A percentile compares a stretch with the other conserved stretches of the same genome.
Conservation (phyloP, 1,140 invertebrate species). For the Penaeus japonicus region DNA sequence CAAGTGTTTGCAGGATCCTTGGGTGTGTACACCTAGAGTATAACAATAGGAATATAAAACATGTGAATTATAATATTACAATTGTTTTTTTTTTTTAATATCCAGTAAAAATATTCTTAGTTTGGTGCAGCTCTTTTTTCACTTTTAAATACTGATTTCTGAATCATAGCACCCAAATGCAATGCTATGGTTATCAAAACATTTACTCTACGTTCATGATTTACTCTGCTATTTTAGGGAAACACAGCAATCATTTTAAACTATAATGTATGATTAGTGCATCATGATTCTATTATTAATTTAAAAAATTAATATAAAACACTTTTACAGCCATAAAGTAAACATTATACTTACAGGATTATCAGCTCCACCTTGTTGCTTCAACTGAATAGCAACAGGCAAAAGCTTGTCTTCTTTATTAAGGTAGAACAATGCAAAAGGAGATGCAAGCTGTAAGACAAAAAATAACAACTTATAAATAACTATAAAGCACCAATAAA, state of each 20-base stretch:
- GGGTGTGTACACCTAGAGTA: conserved; percentile 64
- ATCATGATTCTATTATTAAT: too few relatives aligned
- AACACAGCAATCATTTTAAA: too few relatives aligned
- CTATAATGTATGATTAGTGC: too few relatives aligned
- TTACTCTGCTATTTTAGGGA: too few relatives aligned
- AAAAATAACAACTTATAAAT: neutral
- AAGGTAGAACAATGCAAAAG: conserved; percentile 66
- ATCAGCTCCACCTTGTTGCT: conserved; percentile 64
- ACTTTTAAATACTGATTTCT: too few relatives aligned
- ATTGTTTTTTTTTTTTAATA: neutral
- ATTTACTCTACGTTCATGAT: too few relatives aligned
- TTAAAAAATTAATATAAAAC: too few relatives aligned
- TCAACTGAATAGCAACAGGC: conserved; percentile 68
- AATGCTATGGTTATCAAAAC: neutral
- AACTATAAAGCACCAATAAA: neutral
- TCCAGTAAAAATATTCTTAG: too few relatives aligned
- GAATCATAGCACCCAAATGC: too few relatives aligned
- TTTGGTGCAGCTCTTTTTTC: too few relatives aligned
- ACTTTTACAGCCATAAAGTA: neutral
- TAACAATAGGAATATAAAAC: neutral
- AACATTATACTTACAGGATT: conserved; percentile 65
- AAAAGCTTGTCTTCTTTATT: conserved; percentile 63
- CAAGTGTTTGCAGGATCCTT: conserved; percentile 65
- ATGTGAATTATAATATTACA: neutral
- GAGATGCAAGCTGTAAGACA: conserved; percentile 64